These are phyloP conservation scores for Enchytraeus crypticus DNA, from an alignment of 2,888 invertebrate species.

Conservation along the genomic window DNA sequence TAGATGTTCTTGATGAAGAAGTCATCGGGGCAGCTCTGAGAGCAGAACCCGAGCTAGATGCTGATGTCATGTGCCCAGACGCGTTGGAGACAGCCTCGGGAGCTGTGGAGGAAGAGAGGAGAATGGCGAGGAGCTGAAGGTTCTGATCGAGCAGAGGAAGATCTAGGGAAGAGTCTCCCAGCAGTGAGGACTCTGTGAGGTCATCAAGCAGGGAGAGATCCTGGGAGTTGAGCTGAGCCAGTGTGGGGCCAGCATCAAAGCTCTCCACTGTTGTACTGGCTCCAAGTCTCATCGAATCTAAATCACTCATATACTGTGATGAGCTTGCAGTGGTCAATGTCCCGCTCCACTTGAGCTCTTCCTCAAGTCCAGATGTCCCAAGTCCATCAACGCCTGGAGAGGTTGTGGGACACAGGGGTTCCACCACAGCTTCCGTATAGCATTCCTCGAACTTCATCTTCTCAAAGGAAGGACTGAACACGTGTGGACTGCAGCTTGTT, in stretches of 20 bases:
- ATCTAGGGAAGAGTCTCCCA: not conserved
- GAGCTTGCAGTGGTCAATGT: not conserved
- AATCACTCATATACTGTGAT: not conserved
- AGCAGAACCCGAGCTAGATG: too few species aligned
- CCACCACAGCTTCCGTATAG: not conserved
- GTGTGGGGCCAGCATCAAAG: slow-evolving; percentile 5
- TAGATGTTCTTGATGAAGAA: too few species aligned
- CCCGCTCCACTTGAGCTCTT: not conserved
- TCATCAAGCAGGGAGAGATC: not conserved
- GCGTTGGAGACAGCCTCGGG: too few species aligned
- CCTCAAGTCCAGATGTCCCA: not conserved
- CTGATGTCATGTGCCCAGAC: too few species aligned
- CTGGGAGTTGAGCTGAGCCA: slow-evolving; percentile 10
- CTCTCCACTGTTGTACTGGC: not conserved
- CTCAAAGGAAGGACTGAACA: slow-evolving; percentile 7
- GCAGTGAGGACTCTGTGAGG: too few species aligned
- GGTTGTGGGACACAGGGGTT: too few species aligned
- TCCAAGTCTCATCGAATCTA: not conserved
- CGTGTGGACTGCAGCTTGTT: too few species aligned
- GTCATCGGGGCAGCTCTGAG: too few species aligned
- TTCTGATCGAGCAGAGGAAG: not conserved
- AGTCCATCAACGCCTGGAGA: not conserved
- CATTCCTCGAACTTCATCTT: slow-evolving; percentile 7
- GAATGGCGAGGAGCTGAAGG: too few species aligned
- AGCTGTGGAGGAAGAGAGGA: too few species aligned